These are phyloP conservation scores for Origma solitaria DNA, from an alignment of 2,113 vertebrate species.

Conservation along the genomic window DNA sequence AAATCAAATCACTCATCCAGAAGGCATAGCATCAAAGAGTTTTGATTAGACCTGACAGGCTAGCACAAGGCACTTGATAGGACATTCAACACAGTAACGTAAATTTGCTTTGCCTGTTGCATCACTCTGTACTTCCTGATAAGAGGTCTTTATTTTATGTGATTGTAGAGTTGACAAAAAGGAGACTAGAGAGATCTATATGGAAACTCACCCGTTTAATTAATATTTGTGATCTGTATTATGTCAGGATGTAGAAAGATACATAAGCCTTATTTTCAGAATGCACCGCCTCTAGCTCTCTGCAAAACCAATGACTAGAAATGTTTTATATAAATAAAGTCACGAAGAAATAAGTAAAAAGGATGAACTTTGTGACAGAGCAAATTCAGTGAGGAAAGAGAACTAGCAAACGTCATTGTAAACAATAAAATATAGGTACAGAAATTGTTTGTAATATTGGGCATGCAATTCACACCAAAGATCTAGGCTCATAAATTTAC, in stretches of 20 bases:
- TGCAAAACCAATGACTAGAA: background rate
- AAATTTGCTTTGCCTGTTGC: background rate
- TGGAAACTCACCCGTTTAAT: background rate
- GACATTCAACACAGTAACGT: background rate
- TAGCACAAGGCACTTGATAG: background rate
- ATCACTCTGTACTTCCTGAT: background rate
- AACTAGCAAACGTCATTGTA: background rate
- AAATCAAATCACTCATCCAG: conserved; percentile 36
- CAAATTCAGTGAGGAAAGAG: background rate
- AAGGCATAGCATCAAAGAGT: background rate
- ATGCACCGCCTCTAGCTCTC: background rate
- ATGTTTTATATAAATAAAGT: background rate
- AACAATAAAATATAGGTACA: background rate
- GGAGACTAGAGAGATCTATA: background rate
- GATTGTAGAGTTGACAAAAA: background rate
- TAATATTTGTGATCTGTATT: background rate
- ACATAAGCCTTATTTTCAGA: background rate
- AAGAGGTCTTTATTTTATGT: background rate
- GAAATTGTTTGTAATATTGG: background rate
- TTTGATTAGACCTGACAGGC: conserved; percentile 10
- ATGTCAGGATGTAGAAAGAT: background rate
- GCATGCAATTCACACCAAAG: background rate
- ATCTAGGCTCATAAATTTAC: background rate
- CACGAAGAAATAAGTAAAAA: background rate
- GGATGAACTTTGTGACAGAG: background rate